Base-by-base conservation (phyloP, 2,888 invertebrate species). In the Lamproptera curius region DNA sequence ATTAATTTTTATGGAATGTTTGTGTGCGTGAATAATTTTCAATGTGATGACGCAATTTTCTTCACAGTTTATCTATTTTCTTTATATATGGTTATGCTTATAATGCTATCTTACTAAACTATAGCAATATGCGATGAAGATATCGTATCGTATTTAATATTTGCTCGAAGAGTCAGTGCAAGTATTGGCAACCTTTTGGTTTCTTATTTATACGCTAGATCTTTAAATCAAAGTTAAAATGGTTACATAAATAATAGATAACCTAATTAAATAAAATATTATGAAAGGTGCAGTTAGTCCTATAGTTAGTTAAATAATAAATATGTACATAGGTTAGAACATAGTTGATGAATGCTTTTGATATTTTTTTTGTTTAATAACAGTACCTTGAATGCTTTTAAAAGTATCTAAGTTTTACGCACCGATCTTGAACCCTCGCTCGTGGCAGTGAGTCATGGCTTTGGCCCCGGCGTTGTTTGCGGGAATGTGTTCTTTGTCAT, bases 401-500 rank as follows among this genome's bases (percentile, higher is more conserved):
- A n/a, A n/a, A n/a, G n/a, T n/a, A n/a, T n/a, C n/a, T n/a, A n/a
- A n/a, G n/a, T n/a, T n/a, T n/a, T n/a, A n/a, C 28, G 28, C 28
- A n/a, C n/a, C 10, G 28, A 8, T 8, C 51, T 49, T 59, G 59
- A 62, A 61, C 61, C 55, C 54, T n/a, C n/a, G 52, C 48, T 34
- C 48, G 52, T 54, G 62, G 57, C 58, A 52, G 56, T 77, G 78
- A 76, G 60, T 78, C 78, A 78, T 56, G 52, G 57, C 58, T 58
- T 62, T 58, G 58, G 62, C 59, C 48, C 56, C 63, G 48, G 50
- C 46, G 53, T 57, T 49, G 48, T 46, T 44, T 33, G 20, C 41
- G 40, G 64, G 67, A 72, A 70, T 71, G 68, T 72, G 65, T 70
- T 67, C 67, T 68, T 73, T 77, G 73, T 74, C 65, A 66, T 55